These are phyloP conservation scores for Arctocebus calabarensis DNA, from an alignment of 2,797 vertebrate genomes.

Conservation along the genomic window DNA sequence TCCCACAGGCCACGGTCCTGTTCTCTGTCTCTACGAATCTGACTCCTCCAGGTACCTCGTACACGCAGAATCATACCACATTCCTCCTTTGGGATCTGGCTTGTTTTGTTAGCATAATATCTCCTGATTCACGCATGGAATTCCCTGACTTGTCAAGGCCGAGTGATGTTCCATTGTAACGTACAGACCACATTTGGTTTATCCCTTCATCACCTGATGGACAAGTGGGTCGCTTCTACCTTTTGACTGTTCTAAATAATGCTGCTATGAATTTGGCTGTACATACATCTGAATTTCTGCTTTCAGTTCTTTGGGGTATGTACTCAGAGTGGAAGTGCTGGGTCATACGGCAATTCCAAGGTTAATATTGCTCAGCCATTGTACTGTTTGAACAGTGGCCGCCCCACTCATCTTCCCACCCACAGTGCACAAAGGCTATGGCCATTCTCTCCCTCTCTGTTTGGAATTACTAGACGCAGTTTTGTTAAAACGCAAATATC, in stretches of 20 bases:
- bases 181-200: not conserved
- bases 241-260: not conserved
- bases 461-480: not conserved
- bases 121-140: not conserved
- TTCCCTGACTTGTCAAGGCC: conserved; percentile 2
- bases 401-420: not conserved
- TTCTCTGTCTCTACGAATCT: not conserved
- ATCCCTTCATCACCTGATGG: not conserved
- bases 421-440: not conserved
- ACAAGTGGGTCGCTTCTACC: not conserved
- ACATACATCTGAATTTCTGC: not conserved
- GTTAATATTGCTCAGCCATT: not conserved
- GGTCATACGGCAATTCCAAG: not conserved
- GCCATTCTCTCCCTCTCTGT: not conserved
- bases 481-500: conserved; percentile 44
- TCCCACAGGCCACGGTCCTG: not conserved
- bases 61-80: not conserved
- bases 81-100: not conserved
- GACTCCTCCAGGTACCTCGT: not conserved
- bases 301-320: not conserved
- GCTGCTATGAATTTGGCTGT: not conserved
- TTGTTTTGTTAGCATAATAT: not conserved
- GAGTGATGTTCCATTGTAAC: not conserved
- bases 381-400: not conserved
- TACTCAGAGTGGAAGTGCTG: not conserved